A percentile compares a stretch with the other conserved stretches of the same genome.
phyloP scores from a whole-genome alignment of 2,888 invertebrate genomes.

The Diarsia mendica region DNA sequence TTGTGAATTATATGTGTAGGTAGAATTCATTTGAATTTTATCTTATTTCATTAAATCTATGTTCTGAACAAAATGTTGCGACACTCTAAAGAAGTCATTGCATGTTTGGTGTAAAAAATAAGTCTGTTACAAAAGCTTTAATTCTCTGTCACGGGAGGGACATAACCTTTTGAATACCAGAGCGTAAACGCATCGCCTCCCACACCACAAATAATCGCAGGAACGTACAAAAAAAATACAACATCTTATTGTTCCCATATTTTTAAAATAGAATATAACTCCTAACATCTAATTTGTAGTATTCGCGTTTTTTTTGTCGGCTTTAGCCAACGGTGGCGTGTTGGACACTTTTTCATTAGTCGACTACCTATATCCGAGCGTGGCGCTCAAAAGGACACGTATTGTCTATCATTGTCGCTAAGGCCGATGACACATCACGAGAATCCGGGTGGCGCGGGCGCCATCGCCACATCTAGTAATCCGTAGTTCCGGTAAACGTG shows the following conservation, averaged over 20 bases:
- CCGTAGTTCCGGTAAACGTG: constrained; percentile 24
- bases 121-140: neutral
- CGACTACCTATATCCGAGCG: no score
- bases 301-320: no score
- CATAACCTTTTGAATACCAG: neutral
- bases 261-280: no score
- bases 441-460: constrained; percentile 6
- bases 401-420: constrained; percentile 28
- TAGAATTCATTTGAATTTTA: constrained; percentile 14
- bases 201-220: no score
- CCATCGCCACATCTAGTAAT: constrained; percentile 18
- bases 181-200: no score
- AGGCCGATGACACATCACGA: constrained; percentile 35
- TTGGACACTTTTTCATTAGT: no score
- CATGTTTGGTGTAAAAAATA: constrained; percentile 17
- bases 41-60: neutral
- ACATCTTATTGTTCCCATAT: no score
- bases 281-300: no score
- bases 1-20: constrained; percentile 20
- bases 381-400: neutral
- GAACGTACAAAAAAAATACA: no score
- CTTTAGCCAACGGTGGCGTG: no score
- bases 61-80: neutral
- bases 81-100: neutral
- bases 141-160: neutral